A percentile compares a stretch with the other conserved stretches of the same genome.
Evolutionary conservation across 1,140 invertebrate genomes (phyloP).

Genomic region (Metaphire vulgaris): DNA sequence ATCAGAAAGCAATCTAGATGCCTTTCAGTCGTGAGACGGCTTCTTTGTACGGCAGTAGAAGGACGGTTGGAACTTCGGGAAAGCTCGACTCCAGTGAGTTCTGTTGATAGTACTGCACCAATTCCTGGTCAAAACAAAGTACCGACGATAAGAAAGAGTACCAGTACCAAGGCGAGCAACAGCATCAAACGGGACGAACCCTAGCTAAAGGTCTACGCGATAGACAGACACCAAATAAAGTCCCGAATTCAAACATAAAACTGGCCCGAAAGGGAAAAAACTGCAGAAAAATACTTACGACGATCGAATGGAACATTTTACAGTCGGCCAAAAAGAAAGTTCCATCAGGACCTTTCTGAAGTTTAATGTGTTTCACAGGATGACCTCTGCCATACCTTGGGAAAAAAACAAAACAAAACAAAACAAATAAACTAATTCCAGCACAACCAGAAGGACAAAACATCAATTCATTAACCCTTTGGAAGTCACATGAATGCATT

Average conservation of each 20-base stretch:
- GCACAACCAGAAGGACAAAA: no score
- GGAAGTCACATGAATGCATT: no score
- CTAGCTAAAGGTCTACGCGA: no score
- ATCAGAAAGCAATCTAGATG: constrained; percentile 18
- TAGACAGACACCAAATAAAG: no score
- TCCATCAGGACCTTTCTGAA: constrained; percentile 55
- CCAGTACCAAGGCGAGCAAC: background rate
- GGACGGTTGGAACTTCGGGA: constrained; percentile 51
- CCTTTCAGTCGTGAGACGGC: constrained; percentile 31
- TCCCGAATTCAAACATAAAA: no score
- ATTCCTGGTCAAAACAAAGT: constrained; percentile 55
- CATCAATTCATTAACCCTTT: no score
- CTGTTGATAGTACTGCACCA: constrained; percentile 81
- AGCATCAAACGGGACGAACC: background rate
- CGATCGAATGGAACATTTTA: constrained; percentile 74
- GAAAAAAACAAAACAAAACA: no score
- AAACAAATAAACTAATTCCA: no score
- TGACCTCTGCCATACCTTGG: constrained; percentile 11
- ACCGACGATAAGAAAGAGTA: background rate
- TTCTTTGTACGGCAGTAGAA: constrained; percentile 50
- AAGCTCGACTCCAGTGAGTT: constrained; percentile 84
- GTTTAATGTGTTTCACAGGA: constrained; percentile 81
- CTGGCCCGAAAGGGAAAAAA: background rate
- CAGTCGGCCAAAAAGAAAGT: constrained; percentile 78
- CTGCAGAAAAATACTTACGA: constrained; percentile 37